Conservation (phyloP, 2,113 vertebrate species). For the Pithys albifrons region DNA sequence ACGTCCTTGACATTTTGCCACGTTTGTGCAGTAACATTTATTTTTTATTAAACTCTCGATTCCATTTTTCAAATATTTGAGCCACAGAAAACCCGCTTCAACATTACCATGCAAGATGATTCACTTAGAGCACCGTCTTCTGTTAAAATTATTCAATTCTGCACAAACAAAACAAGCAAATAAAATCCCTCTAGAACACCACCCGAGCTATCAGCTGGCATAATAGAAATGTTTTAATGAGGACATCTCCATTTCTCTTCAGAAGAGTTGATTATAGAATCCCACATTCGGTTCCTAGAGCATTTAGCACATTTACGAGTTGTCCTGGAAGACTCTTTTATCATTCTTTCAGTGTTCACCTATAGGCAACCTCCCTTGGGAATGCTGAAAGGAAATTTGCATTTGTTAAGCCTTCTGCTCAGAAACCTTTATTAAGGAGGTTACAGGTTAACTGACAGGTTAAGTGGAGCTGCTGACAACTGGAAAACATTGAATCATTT, state of each 20-base stretch:
- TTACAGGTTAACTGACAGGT: neutral
- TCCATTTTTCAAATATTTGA: neutral
- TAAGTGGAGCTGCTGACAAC: neutral
- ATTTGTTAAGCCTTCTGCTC: constrained; percentile 44
- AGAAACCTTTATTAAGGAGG: neutral
- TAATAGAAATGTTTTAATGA: neutral
- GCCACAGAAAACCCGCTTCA: neutral
- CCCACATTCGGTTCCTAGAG: neutral
- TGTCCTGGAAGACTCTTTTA: neutral
- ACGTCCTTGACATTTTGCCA: constrained; percentile 30
- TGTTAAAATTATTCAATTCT: neutral
- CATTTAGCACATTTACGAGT: constrained; percentile 8
- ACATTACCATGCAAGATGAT: neutral
- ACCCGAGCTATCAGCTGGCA: neutral
- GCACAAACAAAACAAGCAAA: constrained; percentile 1
- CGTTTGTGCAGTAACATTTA: neutral
- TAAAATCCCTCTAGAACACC: neutral
- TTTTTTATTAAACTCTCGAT: neutral
- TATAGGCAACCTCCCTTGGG: neutral
- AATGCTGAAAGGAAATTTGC: constrained; percentile 38
- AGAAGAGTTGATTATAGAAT: neutral
- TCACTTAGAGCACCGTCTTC: neutral
- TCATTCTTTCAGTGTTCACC: neutral
- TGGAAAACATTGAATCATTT: neutral
- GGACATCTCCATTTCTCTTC: neutral